A percentile compares a stretch with the other conserved stretches of the same genome.
Evolutionary conservation across 1,140 invertebrate species (phyloP).

Genomic region (Aphidius ervi): DNA sequence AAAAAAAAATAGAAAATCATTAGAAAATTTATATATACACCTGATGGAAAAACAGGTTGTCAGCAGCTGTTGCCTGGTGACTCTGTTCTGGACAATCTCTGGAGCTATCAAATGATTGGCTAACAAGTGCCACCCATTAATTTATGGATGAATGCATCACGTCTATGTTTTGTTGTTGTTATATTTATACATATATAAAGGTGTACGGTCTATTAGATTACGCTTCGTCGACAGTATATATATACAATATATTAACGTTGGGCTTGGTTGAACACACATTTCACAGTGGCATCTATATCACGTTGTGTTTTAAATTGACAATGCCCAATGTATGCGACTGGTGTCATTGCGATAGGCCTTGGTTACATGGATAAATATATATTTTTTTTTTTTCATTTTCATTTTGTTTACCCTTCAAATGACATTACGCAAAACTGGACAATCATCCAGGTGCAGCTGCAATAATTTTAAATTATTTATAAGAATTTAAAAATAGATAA

Average conservation of each 20-base stretch:
- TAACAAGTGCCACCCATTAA: conserved; percentile 36
- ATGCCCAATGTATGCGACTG: too few relatives aligned
- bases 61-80: conserved; percentile 26
- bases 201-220: conserved; percentile 33
- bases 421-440: conserved; percentile 6
- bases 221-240: not conserved
- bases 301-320: too few relatives aligned
- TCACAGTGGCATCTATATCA: too few relatives aligned
- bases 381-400: too few relatives aligned
- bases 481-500: not conserved
- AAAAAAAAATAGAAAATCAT: not conserved
- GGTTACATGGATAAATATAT: too few relatives aligned
- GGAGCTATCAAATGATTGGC: conserved; percentile 29
- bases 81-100: not conserved
- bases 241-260: conserved; percentile 24
- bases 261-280: conserved; percentile 13
- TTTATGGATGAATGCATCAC: conserved; percentile 35
- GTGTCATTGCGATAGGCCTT: too few relatives aligned
- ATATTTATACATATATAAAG: too few relatives aligned
- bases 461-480: not conserved
- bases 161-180: conserved; percentile 4
- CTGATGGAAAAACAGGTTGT: conserved; percentile 25
- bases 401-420: conserved; percentile 2
- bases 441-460: conserved; percentile 8
- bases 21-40: not conserved